Percentiles rank a stretch among this genome's conserved stretches.
Conservation (phyloP, 2,113 vertebrate genomes). For the Mohoua ochrocephala region DNA sequence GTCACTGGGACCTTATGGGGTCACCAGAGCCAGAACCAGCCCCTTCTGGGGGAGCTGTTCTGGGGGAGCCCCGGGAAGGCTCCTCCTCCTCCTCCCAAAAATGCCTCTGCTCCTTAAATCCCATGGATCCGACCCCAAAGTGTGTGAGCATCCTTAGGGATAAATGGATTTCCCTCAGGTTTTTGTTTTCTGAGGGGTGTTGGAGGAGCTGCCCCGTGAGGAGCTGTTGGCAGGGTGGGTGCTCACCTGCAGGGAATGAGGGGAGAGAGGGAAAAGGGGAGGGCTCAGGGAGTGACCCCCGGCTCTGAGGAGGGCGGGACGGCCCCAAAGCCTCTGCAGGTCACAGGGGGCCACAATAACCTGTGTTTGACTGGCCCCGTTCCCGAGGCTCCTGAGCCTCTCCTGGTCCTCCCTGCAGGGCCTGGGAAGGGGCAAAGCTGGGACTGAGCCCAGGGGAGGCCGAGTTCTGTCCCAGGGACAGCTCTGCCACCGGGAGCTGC, state of each 20-base stretch:
- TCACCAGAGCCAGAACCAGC: not conserved
- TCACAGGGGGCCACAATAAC: not conserved
- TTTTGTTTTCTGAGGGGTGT: not conserved
- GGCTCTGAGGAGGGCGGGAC: not conserved
- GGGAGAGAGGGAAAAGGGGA: not conserved
- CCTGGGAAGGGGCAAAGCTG: not conserved
- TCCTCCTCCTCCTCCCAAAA: not conserved
- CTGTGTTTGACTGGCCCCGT: not conserved
- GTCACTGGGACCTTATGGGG: not conserved
- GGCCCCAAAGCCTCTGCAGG: not conserved
- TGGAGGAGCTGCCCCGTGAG: not conserved
- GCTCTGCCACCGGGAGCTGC: not conserved
- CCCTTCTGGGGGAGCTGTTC: not conserved
- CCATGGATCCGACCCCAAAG: not conserved
- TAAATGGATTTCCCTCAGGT: not conserved
- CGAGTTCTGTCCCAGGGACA: not conserved
- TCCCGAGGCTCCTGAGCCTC: not conserved
- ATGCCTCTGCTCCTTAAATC: slow-evolving; percentile 24
- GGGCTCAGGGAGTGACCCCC: not conserved
- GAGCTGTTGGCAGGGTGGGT: not conserved
- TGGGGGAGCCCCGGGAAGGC: not conserved
- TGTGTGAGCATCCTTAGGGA: not conserved
- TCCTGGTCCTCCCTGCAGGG: not conserved
- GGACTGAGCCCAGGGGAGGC: not conserved
- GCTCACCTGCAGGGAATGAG: not conserved